These are phyloP conservation scores for Helicoverpa armigera DNA, from an alignment of 1,140 invertebrate genomes.

Conservation along the genomic window DNA sequence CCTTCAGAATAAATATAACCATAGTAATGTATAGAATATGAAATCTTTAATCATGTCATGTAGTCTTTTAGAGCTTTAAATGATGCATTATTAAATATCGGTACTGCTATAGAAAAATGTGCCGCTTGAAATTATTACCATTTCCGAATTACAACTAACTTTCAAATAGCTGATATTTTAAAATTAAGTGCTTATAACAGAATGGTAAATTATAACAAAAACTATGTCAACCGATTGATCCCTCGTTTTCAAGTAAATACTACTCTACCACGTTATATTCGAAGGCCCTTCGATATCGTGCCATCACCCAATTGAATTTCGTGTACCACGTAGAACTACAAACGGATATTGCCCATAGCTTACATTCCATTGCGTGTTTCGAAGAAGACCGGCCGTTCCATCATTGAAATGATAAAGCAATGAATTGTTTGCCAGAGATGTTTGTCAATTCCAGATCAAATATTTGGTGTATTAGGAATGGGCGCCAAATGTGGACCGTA, in stretches of 20 bases:
- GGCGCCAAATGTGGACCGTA: neutral
- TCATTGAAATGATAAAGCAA: conserved; percentile 1
- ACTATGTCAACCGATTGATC: no score
- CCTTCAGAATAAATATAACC: no score
- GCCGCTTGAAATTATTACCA: no score
- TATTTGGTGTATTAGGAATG: neutral
- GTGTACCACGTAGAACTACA: neutral
- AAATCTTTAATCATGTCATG: no score
- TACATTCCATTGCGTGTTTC: conserved; percentile 26
- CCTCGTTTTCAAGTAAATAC: neutral
- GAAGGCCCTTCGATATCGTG: neutral
- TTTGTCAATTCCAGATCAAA: neutral
- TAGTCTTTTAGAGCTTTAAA: no score
- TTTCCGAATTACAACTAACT: no score
- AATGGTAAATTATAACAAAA: no score
- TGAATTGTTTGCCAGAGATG: conserved; percentile 9
- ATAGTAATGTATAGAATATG: no score
- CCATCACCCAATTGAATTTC: neutral
- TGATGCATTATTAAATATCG: no score
- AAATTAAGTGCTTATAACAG: no score
- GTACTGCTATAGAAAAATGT: no score
- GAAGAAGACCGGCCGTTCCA: conserved; percentile 3
- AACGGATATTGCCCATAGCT: conserved; percentile 19
- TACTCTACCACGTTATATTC: neutral
- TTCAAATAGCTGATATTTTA: no score